Evolutionary conservation across 2,888 invertebrate species (phyloP), one percentile per base, ranked within the genome.

Genomic region (Tortricodes alternella): DNA sequence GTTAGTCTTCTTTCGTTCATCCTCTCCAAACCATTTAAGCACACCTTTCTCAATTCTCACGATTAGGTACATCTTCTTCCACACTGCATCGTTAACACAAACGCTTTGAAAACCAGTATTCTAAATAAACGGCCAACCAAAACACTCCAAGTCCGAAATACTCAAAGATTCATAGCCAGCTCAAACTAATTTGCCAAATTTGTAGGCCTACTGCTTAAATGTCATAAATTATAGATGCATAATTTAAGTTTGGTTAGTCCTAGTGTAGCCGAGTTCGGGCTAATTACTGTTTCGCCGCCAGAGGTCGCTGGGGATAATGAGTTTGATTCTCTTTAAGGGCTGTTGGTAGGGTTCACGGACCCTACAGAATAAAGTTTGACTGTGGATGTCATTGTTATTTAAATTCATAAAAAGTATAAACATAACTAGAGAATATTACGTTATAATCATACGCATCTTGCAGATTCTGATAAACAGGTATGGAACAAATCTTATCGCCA

Each of bases 141-240:
- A 41, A 43, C n/a, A n/a, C 2, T n/a, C 16, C 3, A 11, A 16
- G 18, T 29, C 11, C 3, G 9, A 5, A 6, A 15, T 9, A 11
- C 11, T 44, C 18, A 18, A 44, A 44, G 15, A 44, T 44, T 44
- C 29, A 44, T 29, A 44, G 29, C 24, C 11, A 27, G n/a, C 16
- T n/a, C 44, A 18, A 44, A 44, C 27, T 44, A 44, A 44, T 44
- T 44, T 29, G 3, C 29, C 27, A n/a, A 44, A 29, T 24, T 41
- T 24, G 44, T 44, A 43, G 16, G 44, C 44, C 8, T 39, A n/a
- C 21, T 13, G 21, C 18, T 27, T 16, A 7, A n/a, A 5, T 13
- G 18, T 18, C 44, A 29, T 44, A 18, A 44, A 44, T 44, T 29
- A 3, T 29, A 29, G 29, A 43, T n/a, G 9, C 16, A 5, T 18